phyloP scores from a whole-genome alignment of 2,113 vertebrate genomes.

The Sorex araneus region DNA sequence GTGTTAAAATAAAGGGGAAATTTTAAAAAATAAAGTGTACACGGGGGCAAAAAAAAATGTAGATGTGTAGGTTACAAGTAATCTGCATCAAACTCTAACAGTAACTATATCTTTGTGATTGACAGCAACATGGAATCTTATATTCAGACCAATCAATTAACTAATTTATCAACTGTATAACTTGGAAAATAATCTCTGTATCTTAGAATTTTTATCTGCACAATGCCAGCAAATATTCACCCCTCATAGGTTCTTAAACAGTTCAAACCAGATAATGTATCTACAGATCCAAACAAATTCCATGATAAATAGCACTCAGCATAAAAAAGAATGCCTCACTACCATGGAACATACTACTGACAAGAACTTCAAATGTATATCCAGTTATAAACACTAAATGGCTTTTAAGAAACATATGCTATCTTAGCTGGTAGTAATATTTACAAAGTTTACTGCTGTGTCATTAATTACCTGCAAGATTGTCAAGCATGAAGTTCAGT shows the following conservation, averaged over 20 bases:
- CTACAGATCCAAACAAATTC: constrained; percentile 25
- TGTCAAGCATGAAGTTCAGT: constrained; percentile 99
- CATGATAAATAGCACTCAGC: constrained; percentile 37
- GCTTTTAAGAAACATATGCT: constrained; percentile 24
- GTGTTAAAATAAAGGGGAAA: too few relatives aligned
- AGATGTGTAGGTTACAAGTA: neutral
- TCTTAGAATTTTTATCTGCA: constrained; percentile 32
- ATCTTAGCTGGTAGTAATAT: neutral
- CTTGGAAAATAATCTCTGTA: constrained; percentile 37
- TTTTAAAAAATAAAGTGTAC: too few relatives aligned
- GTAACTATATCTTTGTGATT: neutral
- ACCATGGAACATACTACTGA: neutral
- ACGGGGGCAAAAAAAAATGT: neutral
- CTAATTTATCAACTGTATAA: neutral
- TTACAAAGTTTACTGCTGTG: constrained; percentile 51
- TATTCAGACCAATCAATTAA: neutral
- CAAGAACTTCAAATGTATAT: constrained; percentile 24
- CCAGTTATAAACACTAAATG: constrained; percentile 19
- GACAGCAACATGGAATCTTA: constrained; percentile 49
- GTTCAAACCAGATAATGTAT: constrained; percentile 42
- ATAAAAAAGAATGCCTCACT: constrained; percentile 10
- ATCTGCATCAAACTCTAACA: constrained; percentile 53
- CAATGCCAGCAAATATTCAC: constrained; percentile 34
- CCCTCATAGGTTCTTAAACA: constrained; percentile 46
- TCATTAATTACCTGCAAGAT: constrained; percentile 94